These are phyloP conservation scores for Stigmatopora nigra DNA, from an alignment of 2,113 vertebrate species.

Conservation along the genomic window DNA sequence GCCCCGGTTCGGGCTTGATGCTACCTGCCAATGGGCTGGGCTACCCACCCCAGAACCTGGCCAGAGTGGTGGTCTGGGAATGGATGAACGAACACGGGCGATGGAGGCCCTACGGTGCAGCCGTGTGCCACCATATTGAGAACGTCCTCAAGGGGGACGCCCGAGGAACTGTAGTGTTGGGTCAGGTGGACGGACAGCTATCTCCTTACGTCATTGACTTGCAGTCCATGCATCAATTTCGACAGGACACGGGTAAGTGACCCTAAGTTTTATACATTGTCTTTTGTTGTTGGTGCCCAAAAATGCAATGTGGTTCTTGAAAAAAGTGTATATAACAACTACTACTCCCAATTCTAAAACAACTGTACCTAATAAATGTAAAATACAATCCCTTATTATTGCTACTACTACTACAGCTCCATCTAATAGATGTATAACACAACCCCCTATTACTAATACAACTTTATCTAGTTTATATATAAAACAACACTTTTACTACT, in stretches of 20 bases:
- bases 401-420: too few species aligned
- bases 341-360: too few species aligned
- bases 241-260: conserved; percentile 89
- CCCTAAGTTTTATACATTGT: background rate
- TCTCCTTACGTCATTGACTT: conserved; percentile 91
- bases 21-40: conserved; percentile 68
- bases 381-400: too few species aligned
- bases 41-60: conserved; percentile 84
- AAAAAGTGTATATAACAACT: too few species aligned
- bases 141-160: conserved; percentile 84
- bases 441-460: too few species aligned
- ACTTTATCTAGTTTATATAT: too few species aligned
- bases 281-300: background rate
- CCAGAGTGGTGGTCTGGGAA: conserved; percentile 94
- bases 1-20: conserved; percentile 65
- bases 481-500: too few species aligned
- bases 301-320: background rate
- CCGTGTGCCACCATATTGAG: conserved; percentile 92
- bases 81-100: conserved; percentile 92
- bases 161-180: conserved; percentile 82
- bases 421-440: too few species aligned
- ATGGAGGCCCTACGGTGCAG: conserved; percentile 87
- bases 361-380: too few species aligned
- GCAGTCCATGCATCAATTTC: conserved; percentile 96
- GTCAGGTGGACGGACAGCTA: conserved; percentile 86